phyloP scores from a whole-genome alignment of 1,140 invertebrate genomes.

The Brachystomella parvula region DNA sequence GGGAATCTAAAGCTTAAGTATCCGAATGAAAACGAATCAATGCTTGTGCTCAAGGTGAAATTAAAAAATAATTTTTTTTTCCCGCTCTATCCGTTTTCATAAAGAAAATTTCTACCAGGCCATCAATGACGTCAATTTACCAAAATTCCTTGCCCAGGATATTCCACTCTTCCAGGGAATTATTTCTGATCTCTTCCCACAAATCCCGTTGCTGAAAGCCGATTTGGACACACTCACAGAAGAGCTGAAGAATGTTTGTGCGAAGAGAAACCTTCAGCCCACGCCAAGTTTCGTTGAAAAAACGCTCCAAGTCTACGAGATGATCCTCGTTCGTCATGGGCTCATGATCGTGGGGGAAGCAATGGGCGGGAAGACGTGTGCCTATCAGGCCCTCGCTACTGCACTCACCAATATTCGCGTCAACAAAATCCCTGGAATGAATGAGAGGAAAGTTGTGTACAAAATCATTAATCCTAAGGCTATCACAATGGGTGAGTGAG shows the following conservation, averaged over 20 bases:
- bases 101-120: too few species aligned
- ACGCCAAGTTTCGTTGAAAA: constrained; percentile 79
- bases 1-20: constrained; percentile 79
- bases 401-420: constrained; percentile 69
- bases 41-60: too few species aligned
- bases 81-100: too few species aligned
- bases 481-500: constrained; percentile 93
- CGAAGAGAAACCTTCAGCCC: constrained; percentile 84
- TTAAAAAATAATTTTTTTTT: constrained; percentile 68
- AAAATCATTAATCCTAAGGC: constrained; percentile 94
- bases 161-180: constrained; percentile 69
- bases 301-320: constrained; percentile 87
- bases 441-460: constrained; percentile 78
- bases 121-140: constrained; percentile 90
- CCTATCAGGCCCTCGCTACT: constrained; percentile 66
- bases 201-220: background rate
- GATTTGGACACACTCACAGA: too few species aligned
- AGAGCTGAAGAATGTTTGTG: too few species aligned
- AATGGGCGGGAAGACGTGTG: constrained; percentile 77
- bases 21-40: too few species aligned
- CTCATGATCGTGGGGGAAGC: constrained; percentile 86
- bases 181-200: background rate
- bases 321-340: constrained; percentile 86
- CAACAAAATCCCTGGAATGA: constrained; percentile 62
- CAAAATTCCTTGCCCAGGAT: constrained; percentile 82